Evolutionary conservation across 2,113 vertebrate genomes (phyloP), one percentile per base, ranked within the genome.

Genomic region (Nyctereutes procyonoides): DNA sequence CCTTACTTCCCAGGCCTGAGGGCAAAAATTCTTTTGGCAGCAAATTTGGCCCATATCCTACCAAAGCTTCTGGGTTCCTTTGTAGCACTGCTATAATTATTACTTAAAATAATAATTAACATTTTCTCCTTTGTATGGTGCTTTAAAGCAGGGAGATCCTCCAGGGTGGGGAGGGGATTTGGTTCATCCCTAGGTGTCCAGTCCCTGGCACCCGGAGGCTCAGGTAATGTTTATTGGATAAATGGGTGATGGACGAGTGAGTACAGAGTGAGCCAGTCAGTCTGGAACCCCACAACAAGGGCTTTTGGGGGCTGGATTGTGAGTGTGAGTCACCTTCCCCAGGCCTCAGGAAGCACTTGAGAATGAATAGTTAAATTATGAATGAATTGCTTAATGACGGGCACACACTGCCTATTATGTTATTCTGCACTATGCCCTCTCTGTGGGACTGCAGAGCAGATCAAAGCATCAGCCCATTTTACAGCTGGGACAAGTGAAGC

Each of bases 81-180:
- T 86, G 83, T 63, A 92, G 63, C 74, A 43, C 56, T 1, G 20
- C 69, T 87, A 1, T 97, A 98, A 98, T 98, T 98, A 97, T 51
- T 51, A 86, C 93, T 69, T 97, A 63, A 97, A 97, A 97, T 93
- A 94, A 85, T 98, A 98, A 98, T 98, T 98, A 98, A 80, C 4
- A 1, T 62, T 73, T 93, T 82, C 79, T 73, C 79, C 71, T 87
- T 30, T 58, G 92, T 38, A 1, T 3, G 38, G 62, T 19, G 73
- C 90, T 97, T 90, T 89, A 79, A 85, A 92, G 95, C 43, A 7
- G 20, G 3, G 3, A 79, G 92, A 30, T 69, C 76, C 85, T 80
- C 11, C 55, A 1, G 95, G 93, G 89, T 10, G 20, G 14, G 22
- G 55, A 32, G 5, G 15, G 53, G 32, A 14, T 65, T 48, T 38